Conservation (phyloP, 1,140 invertebrate species). For the Neodiprion fabricii region DNA sequence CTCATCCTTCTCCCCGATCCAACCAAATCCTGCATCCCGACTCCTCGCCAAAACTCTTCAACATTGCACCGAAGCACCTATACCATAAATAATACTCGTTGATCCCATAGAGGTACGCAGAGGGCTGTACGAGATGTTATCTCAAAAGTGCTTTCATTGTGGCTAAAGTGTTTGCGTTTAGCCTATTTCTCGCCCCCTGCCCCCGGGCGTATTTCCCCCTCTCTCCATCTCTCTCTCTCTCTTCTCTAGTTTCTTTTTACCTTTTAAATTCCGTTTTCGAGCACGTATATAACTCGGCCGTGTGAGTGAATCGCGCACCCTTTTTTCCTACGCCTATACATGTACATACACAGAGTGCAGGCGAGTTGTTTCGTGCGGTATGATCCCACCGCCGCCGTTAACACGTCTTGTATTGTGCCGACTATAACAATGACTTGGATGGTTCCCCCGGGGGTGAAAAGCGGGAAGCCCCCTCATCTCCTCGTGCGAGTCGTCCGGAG, state of each 20-base stretch:
- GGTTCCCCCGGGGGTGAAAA: background rate
- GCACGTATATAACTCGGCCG: too few relatives aligned
- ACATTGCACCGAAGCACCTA: too few relatives aligned
- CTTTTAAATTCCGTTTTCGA: too few relatives aligned
- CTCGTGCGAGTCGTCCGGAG: background rate
- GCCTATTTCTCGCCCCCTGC: background rate
- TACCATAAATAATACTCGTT: too few relatives aligned
- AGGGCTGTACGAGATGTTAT: background rate
- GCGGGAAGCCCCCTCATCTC: background rate
- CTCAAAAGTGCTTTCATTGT: background rate
- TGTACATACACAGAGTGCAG: background rate
- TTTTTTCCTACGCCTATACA: background rate
- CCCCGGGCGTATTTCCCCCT: too few relatives aligned
- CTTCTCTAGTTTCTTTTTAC: too few relatives aligned
- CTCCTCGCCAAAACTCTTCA: too few relatives aligned
- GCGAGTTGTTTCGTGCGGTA: slow-evolving; percentile 1
- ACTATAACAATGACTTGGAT: background rate
- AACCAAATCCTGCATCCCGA: too few relatives aligned
- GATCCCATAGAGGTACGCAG: too few relatives aligned
- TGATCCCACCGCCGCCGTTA: slow-evolving; percentile 3
- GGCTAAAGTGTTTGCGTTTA: background rate
- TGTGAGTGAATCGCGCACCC: background rate
- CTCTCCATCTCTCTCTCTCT: too few relatives aligned
- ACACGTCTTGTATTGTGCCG: slow-evolving; percentile 2
- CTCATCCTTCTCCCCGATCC: too few relatives aligned